These are phyloP conservation scores for Lamproptera curius DNA, from an alignment of 2,888 invertebrate species.

Conservation along the genomic window DNA sequence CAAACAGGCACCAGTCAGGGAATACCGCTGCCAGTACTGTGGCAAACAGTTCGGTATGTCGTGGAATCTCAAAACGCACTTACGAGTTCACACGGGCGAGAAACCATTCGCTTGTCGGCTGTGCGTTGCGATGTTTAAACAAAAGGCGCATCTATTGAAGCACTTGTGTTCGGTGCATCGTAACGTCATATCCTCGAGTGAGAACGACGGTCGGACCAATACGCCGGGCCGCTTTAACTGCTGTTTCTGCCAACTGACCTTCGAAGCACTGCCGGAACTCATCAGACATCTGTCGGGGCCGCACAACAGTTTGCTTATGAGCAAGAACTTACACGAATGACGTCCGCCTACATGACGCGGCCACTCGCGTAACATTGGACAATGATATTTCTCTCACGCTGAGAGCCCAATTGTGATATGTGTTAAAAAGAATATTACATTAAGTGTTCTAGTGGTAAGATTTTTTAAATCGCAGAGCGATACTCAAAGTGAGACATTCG, in stretches of 20 bases:
- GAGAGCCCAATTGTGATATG: constrained; percentile 77
- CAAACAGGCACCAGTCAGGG: constrained; percentile 83
- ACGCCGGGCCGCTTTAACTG: constrained; percentile 86
- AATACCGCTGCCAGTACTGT: constrained; percentile 93
- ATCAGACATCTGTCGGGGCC: constrained; percentile 92
- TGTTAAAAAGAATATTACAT: constrained; percentile 65
- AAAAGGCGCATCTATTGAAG: constrained; percentile 91
- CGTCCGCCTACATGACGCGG: constrained; percentile 58
- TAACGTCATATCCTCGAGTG: constrained; percentile 90
- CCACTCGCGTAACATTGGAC: constrained; percentile 57
- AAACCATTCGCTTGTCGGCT: constrained; percentile 93
- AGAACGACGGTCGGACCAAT: constrained; percentile 82
- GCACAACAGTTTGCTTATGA: constrained; percentile 91
- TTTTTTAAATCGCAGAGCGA: constrained; percentile 72
- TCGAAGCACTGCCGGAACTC: constrained; percentile 91
- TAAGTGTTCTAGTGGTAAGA: constrained; percentile 61
- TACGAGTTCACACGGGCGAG: constrained; percentile 92
- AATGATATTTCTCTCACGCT: constrained; percentile 62
- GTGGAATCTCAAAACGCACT: constrained; percentile 93
- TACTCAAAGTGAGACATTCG: constrained; percentile 64
- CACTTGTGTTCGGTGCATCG: constrained; percentile 93
- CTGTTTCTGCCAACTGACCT: constrained; percentile 91
- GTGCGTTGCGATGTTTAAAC: constrained; percentile 95
- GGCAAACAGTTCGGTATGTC: constrained; percentile 96
- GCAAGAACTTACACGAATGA: constrained; percentile 91